Evolutionary conservation across 2,888 invertebrate genomes (phyloP).

Genomic region (Ceriagrion tenellum): DNA sequence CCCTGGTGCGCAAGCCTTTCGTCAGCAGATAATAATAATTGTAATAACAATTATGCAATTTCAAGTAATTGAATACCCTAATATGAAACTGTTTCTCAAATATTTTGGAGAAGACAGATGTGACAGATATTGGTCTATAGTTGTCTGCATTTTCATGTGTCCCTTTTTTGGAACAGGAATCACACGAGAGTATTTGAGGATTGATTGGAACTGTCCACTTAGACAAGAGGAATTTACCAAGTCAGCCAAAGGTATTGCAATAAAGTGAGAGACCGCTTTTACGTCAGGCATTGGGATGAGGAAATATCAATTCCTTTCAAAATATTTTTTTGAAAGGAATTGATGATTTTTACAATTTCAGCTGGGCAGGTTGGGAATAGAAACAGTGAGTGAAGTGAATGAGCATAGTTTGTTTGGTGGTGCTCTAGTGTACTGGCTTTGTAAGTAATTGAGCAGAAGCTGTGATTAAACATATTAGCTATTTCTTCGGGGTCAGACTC

Average conservation of each 20-base stretch:
- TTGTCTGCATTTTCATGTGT: not conserved
- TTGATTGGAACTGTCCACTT: not conserved
- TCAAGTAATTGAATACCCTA: not conserved
- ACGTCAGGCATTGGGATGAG: conserved; percentile 12
- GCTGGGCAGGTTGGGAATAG: not conserved
- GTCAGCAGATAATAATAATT: too few species aligned
- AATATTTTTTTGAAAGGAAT: conserved; percentile 9
- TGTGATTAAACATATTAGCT: not conserved
- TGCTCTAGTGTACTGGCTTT: not conserved
- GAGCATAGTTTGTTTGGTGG: not conserved
- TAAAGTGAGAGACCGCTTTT: not conserved
- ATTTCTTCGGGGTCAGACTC: not conserved
- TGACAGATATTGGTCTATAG: not conserved
- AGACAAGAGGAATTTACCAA: not conserved
- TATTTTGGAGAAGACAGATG: not conserved
- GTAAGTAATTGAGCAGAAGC: not conserved
- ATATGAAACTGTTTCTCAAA: not conserved
- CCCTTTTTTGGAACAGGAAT: not conserved
- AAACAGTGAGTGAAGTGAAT: not conserved
- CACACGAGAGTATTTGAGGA: not conserved
- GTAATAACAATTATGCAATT: not conserved
- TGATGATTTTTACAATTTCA: conserved; percentile 18
- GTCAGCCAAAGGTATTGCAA: not conserved
- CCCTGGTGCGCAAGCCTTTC: too few species aligned
- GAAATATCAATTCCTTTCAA: not conserved